Evolutionary conservation across 2,888 invertebrate genomes (phyloP), one percentile per base, ranked within the genome.

Genomic region (Morpho deidamia): DNA sequence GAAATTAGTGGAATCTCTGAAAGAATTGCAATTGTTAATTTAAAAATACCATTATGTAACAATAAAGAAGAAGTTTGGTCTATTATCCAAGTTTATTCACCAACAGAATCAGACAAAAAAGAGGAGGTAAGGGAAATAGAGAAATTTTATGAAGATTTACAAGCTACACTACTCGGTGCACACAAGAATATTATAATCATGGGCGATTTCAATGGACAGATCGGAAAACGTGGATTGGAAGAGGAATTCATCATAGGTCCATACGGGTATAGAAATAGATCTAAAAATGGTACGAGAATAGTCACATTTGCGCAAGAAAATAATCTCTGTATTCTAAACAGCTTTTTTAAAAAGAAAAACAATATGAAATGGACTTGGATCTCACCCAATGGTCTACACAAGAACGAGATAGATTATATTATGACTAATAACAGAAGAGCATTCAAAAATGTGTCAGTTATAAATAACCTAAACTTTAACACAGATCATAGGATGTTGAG

Each of bases 1-100:
- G 62, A 63, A 58, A 8, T 64, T 4, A 63, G 12, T 53, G 62
- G 60, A 8, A 61, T 66, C 4, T 60, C 63, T 12, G 61, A 65
- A 51, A 35, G 62, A 45, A 62, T 62, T 41, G 56, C 63, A 43
- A 33, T 64, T 8, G 40, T 60, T 7, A 61, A 61, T 33, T 55
- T 56, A n/a, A 52, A 54, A 44, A 23, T 59, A 8, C 52, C 49
- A 8, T 11, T 34, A 51, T 8, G 12, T 9, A 11, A 14, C n/a
- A 11, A 48, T 14, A 42, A 35, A 46, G 32, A 56, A 44, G 51
- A 54, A 51, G 47, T 35, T 7, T 65, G 59, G 61, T 50, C 63
- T 1, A 58, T 63, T 8, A 62, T 62, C n/a, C 62, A 63, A 23
- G 59, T 44, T 9, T 62, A 62, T 42, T 61, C 62, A 42, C 61